Conservation (phyloP, 2,797 vertebrate species). For the Leptoclinus maculatus region DNA sequence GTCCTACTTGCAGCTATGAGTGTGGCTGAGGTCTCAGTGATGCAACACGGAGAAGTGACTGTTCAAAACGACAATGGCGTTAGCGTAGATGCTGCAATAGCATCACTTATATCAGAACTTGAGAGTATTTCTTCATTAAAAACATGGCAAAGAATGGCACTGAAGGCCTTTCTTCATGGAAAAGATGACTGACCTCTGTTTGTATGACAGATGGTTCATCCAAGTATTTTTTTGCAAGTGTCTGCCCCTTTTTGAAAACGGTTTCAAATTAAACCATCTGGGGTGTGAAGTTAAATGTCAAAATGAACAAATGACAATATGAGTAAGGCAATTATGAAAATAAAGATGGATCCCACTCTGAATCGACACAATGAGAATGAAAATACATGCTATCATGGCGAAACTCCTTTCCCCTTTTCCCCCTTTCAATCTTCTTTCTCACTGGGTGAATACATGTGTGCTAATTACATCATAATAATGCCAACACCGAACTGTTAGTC, state of each 20-base stretch:
- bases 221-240: not conserved
- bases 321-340: not conserved
- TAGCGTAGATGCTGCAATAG: not conserved
- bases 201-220: not conserved
- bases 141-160: not conserved
- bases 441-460: not conserved
- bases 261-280: not conserved
- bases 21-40: too few relatives aligned
- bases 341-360: not conserved
- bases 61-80: not conserved
- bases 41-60: too few relatives aligned
- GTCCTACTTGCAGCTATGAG: too few relatives aligned
- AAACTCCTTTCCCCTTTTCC: not conserved
- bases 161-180: not conserved
- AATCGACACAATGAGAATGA: not conserved
- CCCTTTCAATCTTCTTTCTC: not conserved
- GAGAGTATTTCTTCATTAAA: not conserved
- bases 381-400: not conserved
- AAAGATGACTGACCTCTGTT: not conserved
- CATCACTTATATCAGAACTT: too few relatives aligned
- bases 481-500: slow-evolving; percentile 1
- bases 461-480: slow-evolving; percentile 25
- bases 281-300: not conserved
- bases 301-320: not conserved
- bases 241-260: not conserved